These are phyloP conservation scores for Spodoptera exigua DNA, from an alignment of 2,888 invertebrate genomes.

Conservation along the genomic window DNA sequence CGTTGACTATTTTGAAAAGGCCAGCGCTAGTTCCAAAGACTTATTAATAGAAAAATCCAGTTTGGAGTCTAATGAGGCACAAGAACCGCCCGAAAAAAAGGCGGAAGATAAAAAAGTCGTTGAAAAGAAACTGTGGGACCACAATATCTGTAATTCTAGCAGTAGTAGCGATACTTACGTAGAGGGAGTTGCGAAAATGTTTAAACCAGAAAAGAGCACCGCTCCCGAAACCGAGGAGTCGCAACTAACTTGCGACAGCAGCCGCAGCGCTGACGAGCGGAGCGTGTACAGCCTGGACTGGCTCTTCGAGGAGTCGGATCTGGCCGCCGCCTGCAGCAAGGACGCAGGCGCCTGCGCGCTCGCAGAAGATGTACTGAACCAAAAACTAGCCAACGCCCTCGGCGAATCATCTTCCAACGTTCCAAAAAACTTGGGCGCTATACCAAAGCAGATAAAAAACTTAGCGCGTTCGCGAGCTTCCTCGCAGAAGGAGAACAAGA, in stretches of 20 bases:
- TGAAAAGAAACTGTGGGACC: conserved; percentile 85
- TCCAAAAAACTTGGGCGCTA: conserved; percentile 92
- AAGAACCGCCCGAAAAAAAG: conserved; percentile 72
- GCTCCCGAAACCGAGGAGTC: conserved; percentile 78
- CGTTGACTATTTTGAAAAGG: conserved; percentile 89
- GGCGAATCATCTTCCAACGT: conserved; percentile 85
- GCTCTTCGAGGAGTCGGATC: conserved; percentile 82
- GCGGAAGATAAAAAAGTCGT: conserved; percentile 68
- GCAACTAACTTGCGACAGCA: conserved; percentile 76
- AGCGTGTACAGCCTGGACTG: conserved; percentile 86
- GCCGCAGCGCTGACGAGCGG: conserved; percentile 82
- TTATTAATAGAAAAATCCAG: conserved; percentile 90
- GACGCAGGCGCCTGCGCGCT: conserved; percentile 67
- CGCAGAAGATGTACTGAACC: conserved; percentile 73
- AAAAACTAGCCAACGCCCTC: conserved; percentile 77
- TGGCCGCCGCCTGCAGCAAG: conserved; percentile 61
- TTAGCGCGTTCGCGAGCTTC: conserved; percentile 88
- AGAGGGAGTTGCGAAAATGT: conserved; percentile 69
- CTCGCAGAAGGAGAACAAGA: conserved; percentile 89
- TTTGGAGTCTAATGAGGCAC: conserved; percentile 86
- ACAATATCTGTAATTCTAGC: conserved; percentile 89
- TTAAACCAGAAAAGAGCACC: conserved; percentile 65
- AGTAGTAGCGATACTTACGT: conserved; percentile 89
- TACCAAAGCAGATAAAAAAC: conserved; percentile 91
- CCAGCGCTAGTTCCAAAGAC: conserved; percentile 92